Evolutionary conservation across 2,797 vertebrate genomes (phyloP).

Genomic region (Premnoplex brunnescens): DNA sequence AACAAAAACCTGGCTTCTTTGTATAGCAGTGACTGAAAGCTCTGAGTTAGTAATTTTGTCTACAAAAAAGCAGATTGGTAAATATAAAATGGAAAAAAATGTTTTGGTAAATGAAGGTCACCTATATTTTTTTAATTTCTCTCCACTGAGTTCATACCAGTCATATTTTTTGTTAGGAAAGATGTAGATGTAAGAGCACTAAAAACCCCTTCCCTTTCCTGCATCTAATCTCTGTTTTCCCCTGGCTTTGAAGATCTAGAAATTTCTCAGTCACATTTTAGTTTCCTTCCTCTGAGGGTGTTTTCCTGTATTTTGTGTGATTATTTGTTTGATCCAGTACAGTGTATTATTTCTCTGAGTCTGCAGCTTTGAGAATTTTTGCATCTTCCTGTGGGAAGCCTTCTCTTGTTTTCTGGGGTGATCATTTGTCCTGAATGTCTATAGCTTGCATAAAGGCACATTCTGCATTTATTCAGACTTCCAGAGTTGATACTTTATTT

Average conservation of each 20-base stretch:
- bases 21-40: neutral
- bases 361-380: neutral
- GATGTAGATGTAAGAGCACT: neutral
- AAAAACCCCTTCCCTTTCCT: neutral
- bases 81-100: neutral
- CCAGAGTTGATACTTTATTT: neutral
- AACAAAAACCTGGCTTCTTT: neutral
- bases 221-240: neutral
- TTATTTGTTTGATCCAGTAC: constrained; percentile 12
- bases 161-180: neutral
- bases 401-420: neutral
- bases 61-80: neutral
- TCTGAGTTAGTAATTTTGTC: neutral
- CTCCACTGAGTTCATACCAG: neutral
- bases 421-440: neutral
- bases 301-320: neutral
- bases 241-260: constrained; percentile 29
- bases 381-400: neutral
- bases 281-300: neutral
- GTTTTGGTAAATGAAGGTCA: neutral
- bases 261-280: neutral
- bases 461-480: neutral
- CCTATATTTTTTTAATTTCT: neutral
- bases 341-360: neutral
- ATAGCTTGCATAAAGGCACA: neutral